Percentiles rank a stretch among this genome's conserved stretches.
Evolutionary conservation across 2,888 invertebrate genomes (phyloP).

Genomic region (Callimorpha dominula): DNA sequence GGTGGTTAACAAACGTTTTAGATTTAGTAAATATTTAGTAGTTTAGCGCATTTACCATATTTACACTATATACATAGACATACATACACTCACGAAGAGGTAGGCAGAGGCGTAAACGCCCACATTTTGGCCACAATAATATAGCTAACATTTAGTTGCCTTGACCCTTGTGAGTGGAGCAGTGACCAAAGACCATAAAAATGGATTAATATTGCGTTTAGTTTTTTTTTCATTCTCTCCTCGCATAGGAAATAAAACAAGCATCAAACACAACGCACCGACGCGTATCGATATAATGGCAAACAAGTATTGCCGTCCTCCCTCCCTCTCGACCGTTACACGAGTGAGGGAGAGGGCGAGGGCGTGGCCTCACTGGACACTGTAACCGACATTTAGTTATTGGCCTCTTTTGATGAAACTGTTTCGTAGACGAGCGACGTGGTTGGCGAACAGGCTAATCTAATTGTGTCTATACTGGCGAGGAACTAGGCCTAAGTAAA

Average conservation of each 20-base stretch:
- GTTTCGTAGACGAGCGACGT: constrained; percentile 5
- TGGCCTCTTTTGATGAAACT: constrained; percentile 41
- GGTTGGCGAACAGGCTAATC: constrained; percentile 17
- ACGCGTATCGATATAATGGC: constrained; percentile 54
- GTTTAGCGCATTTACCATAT: too few species aligned
- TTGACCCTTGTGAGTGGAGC: background rate
- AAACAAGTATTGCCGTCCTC: constrained; percentile 42
- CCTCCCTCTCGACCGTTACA: constrained; percentile 18
- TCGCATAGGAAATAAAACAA: background rate
- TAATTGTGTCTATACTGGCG: background rate
- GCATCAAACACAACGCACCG: constrained; percentile 29
- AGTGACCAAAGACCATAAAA: background rate
- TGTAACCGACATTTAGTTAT: constrained; percentile 58
- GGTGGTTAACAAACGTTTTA: too few species aligned
- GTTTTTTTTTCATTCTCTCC: background rate
- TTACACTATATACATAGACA: too few species aligned
- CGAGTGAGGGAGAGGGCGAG: constrained; percentile 32
- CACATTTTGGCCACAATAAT: too few species aligned
- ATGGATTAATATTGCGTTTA: background rate
- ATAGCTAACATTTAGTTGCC: too few species aligned
- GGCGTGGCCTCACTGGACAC: constrained; percentile 51
- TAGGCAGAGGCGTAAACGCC: too few species aligned
- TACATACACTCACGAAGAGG: too few species aligned
- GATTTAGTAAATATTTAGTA: too few species aligned
- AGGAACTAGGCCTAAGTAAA: background rate